Percentiles rank a stretch among this genome's conserved stretches.
phyloP scores from a whole-genome alignment of 1,140 invertebrate species.

The Ephestia elutella region DNA sequence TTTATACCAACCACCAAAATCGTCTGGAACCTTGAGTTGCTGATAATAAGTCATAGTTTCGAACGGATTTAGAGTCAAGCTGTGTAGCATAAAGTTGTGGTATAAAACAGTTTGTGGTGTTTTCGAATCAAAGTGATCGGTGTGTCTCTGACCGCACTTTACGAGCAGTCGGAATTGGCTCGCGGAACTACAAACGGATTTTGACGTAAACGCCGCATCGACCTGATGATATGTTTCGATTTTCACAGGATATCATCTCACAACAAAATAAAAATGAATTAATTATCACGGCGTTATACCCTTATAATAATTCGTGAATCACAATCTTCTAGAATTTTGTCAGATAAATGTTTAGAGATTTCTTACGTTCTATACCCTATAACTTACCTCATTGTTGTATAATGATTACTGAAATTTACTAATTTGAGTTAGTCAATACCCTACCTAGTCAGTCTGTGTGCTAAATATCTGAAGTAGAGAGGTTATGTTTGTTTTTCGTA shows the following conservation, averaged over 20 bases:
- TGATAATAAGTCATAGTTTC: not conserved
- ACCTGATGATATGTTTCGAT: conserved; percentile 5
- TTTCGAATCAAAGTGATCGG: conserved; percentile 48
- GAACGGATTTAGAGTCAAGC: not conserved
- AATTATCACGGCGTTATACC: too few relatives aligned
- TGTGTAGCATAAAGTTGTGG: conserved; percentile 5
- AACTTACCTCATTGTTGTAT: too few relatives aligned
- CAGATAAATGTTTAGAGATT: too few relatives aligned
- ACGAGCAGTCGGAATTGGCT: conserved; percentile 46
- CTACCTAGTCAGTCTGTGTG: too few relatives aligned
- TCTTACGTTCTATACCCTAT: too few relatives aligned
- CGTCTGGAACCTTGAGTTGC: not conserved
- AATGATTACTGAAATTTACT: too few relatives aligned
- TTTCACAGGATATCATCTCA: not conserved
- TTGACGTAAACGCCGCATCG: conserved; percentile 14
- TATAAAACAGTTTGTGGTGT: conserved; percentile 41
- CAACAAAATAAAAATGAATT: too few relatives aligned
- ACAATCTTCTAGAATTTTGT: too few relatives aligned
- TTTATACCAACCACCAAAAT: not conserved
- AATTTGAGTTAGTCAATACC: too few relatives aligned
- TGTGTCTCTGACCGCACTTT: conserved; percentile 45
- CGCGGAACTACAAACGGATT: conserved; percentile 33
- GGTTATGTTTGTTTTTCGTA: too few relatives aligned
- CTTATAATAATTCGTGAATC: too few relatives aligned
- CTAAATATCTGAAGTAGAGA: too few relatives aligned